These are phyloP conservation scores for Eidolon helvum DNA, from an alignment of 2,113 vertebrate species.

Conservation along the genomic window DNA sequence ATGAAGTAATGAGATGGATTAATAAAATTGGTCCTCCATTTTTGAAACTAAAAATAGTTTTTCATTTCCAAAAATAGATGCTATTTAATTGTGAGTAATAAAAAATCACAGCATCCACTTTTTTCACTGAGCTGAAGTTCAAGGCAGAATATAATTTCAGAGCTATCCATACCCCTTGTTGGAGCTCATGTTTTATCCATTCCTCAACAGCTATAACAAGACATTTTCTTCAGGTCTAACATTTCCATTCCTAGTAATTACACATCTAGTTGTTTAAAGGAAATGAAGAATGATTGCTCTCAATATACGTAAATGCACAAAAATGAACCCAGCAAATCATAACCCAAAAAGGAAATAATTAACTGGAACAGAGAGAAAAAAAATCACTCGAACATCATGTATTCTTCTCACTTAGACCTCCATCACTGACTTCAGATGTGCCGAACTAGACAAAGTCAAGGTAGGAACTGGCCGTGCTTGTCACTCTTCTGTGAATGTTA, in stretches of 20 bases:
- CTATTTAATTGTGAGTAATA: neutral
- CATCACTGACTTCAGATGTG: neutral
- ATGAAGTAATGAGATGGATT: neutral
- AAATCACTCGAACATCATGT: neutral
- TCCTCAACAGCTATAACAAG: neutral
- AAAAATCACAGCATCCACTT: neutral
- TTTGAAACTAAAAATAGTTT: neutral
- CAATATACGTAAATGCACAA: neutral
- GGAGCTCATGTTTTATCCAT: neutral
- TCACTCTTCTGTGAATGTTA: neutral
- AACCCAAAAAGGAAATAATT: neutral
- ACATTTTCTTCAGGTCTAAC: neutral
- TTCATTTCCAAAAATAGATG: neutral
- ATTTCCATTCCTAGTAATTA: neutral
- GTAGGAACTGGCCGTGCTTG: accelerated
- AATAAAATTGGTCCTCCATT: neutral
- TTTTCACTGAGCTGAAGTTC: neutral
- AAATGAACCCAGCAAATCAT: neutral
- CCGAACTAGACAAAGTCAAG: neutral
- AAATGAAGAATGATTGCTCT: neutral
- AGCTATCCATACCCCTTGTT: neutral
- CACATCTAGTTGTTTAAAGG: neutral
- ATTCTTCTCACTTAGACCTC: neutral
- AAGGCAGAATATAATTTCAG: neutral
- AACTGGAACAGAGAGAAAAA: neutral